phyloP scores from a whole-genome alignment of 2,888 invertebrate genomes.

The Anorthoa munda region DNA sequence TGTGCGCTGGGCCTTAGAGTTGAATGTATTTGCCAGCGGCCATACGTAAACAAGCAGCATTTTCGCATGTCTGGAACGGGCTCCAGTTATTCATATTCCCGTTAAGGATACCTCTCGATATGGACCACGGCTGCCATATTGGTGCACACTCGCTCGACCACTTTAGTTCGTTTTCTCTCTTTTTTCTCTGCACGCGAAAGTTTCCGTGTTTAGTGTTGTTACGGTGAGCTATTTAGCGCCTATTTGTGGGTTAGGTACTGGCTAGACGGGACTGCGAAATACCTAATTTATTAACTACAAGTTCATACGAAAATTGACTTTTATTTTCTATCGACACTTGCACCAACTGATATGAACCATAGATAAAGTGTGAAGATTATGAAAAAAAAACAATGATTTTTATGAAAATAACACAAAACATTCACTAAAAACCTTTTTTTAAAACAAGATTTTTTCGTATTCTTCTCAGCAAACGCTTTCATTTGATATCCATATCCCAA shows the following conservation, averaged over 20 bases:
- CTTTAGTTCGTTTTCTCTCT: conserved; percentile 34
- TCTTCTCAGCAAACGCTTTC: no score
- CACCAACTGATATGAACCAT: no score
- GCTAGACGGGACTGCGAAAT: not conserved
- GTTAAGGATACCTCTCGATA: conserved; percentile 43
- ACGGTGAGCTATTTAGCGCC: not conserved
- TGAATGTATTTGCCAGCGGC: not conserved
- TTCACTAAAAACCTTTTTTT: no score
- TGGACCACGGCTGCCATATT: conserved; percentile 31
- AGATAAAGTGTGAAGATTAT: no score
- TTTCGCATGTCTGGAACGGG: conserved; percentile 22
- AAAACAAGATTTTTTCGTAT: no score
- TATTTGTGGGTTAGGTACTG: not conserved
- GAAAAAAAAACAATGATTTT: no score
- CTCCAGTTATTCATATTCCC: conserved; percentile 45
- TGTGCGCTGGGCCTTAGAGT: no score
- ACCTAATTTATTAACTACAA: no score
- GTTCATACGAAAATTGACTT: no score
- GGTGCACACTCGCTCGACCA: conserved; percentile 23
- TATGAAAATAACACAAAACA: no score
- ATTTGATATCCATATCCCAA: no score
- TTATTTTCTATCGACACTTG: no score
- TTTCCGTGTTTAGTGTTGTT: conserved; percentile 5
- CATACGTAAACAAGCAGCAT: not conserved
- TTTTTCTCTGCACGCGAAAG: conserved; percentile 38